These are phyloP conservation scores for Ruditapes philippinarum DNA, from an alignment of 1,140 invertebrate species.

Conservation along the genomic window DNA sequence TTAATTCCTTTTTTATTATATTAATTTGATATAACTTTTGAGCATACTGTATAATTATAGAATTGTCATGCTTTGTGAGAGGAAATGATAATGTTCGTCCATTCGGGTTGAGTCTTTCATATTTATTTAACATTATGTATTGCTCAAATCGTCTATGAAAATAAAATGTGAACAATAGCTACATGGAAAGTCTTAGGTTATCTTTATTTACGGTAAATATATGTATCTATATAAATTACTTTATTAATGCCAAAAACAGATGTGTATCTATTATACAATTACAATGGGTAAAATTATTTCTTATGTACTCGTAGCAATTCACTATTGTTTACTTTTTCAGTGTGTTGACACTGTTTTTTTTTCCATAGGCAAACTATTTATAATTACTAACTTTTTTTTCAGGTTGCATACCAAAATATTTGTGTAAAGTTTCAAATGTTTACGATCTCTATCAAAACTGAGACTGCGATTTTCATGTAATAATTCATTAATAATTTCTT, in stretches of 20 bases:
- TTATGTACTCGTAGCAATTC: too few relatives aligned
- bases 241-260: too few relatives aligned
- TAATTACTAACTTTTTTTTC: background rate
- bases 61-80: background rate
- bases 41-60: background rate
- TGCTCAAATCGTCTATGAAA: too few relatives aligned
- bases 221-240: too few relatives aligned
- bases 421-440: background rate
- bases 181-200: too few relatives aligned
- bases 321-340: background rate
- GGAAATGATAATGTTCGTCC: background rate
- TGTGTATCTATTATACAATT: too few relatives aligned
- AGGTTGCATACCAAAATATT: background rate
- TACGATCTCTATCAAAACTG: background rate
- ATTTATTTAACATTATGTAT: too few relatives aligned
- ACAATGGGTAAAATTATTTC: too few relatives aligned
- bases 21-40: background rate
- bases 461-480: background rate
- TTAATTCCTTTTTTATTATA: background rate
- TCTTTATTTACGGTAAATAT: too few relatives aligned
- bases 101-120: too few relatives aligned
- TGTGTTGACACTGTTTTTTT: background rate
- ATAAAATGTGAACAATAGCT: too few relatives aligned
- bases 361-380: background rate
- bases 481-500: background rate